Conservation (phyloP, 2,797 vertebrate genomes). For the Psittacula echo region DNA sequence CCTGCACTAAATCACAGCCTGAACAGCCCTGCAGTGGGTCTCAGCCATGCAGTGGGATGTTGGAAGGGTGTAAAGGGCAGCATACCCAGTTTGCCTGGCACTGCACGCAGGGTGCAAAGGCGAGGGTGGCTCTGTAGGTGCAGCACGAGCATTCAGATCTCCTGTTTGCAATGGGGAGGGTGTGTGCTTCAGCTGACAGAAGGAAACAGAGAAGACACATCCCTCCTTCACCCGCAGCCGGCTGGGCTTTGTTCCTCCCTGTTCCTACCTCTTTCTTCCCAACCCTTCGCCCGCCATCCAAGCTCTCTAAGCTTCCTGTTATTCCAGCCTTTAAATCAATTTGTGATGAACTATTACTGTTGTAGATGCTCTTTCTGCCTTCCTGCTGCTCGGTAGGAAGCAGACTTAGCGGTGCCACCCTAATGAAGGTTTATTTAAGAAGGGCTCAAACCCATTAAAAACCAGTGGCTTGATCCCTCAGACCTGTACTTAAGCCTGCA, state of each 20-base stretch:
- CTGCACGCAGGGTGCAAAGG: neutral
- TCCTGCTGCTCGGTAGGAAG: slow-evolving; percentile 25
- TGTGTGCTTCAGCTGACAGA: neutral
- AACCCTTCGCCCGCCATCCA: slow-evolving; percentile 5
- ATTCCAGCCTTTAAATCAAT: slow-evolving; percentile 46
- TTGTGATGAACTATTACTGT: slow-evolving; percentile 39
- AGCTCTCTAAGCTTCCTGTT: slow-evolving; percentile 3
- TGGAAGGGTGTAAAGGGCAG: neutral
- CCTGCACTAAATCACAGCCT: neutral
- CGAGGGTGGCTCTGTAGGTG: neutral
- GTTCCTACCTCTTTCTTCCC: neutral
- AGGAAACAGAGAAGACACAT: neutral
- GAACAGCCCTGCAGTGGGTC: neutral
- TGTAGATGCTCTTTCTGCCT: slow-evolving; percentile 28
- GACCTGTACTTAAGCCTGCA: neutral
- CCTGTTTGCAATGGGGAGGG: neutral
- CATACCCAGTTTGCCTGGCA: rapidly evolving
- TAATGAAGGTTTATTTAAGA: slow-evolving; percentile 28
- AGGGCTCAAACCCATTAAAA: slow-evolving; percentile 18
- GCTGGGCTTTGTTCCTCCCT: neutral
- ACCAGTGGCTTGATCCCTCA: neutral
- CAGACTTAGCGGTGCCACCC: slow-evolving; percentile 26
- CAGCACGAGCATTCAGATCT: neutral
- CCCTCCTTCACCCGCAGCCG: neutral
- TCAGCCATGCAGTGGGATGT: neutral